Conservation (phyloP, 2,888 invertebrate genomes). For the Dendrolimus houi region DNA sequence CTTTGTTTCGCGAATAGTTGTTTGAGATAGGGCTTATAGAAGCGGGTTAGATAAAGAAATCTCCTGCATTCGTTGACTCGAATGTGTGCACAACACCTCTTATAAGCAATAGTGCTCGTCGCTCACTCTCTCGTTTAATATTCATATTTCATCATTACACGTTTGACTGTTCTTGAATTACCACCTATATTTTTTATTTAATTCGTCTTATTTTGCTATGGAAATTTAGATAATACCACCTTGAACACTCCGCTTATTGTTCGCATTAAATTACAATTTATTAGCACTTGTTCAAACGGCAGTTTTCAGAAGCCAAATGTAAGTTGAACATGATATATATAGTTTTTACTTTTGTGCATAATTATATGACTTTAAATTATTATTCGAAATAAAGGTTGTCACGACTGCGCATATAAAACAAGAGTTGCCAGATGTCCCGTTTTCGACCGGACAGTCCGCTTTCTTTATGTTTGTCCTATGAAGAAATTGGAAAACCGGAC, state of each 20-base stretch:
- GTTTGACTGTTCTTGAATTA: background rate
- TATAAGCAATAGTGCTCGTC: background rate
- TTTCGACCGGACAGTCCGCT: too few relatives aligned
- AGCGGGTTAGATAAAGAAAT: too few relatives aligned
- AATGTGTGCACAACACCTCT: background rate
- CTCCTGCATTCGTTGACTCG: background rate
- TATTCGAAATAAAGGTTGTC: too few relatives aligned
- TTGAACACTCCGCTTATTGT: background rate
- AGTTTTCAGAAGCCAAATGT: background rate
- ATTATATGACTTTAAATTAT: too few relatives aligned
- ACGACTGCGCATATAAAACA: too few relatives aligned
- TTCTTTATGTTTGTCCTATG: too few relatives aligned
- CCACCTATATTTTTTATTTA: background rate
- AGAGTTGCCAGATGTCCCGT: too few relatives aligned
- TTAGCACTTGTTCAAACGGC: background rate
- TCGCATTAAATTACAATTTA: background rate
- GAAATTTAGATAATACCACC: background rate
- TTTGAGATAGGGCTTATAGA: too few relatives aligned
- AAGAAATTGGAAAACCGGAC: too few relatives aligned
- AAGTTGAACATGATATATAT: background rate
- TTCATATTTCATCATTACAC: background rate
- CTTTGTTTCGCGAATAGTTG: too few relatives aligned
- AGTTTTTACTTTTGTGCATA: too few relatives aligned
- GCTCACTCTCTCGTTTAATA: background rate
- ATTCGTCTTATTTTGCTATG: background rate